phyloP scores from a whole-genome alignment of 2,797 vertebrate genomes.

The Enteromius argenteus region DNA sequence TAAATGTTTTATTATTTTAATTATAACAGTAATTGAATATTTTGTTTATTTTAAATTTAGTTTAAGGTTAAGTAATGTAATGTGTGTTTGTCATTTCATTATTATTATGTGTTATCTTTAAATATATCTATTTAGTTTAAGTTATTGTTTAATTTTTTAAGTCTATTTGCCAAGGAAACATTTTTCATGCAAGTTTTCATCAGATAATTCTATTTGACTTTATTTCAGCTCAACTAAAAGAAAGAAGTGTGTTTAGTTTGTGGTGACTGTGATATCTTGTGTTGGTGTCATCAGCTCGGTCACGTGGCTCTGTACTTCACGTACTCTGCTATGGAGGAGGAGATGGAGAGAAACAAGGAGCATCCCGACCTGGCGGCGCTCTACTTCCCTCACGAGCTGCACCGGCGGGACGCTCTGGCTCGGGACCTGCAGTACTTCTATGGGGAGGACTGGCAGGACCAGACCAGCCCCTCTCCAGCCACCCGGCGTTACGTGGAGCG shows the following conservation, averaged over 20 bases:
- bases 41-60: too few species aligned
- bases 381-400: conserved; percentile 92
- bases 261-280: not conserved
- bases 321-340: conserved; percentile 92
- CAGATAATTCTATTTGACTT: not conserved
- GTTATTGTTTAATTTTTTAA: too few species aligned
- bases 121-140: too few species aligned
- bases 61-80: too few species aligned
- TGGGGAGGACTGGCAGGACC: conserved; percentile 86
- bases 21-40: too few species aligned
- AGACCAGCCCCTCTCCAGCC: conserved; percentile 84
- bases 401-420: conserved; percentile 85
- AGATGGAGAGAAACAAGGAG: conserved; percentile 92
- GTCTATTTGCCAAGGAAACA: too few species aligned
- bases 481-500: conserved; percentile 87
- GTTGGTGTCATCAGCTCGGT: conserved; percentile 80
- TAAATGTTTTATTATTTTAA: too few species aligned
- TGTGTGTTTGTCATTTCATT: too few species aligned
- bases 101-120: too few species aligned
- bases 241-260: not conserved
- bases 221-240: not conserved
- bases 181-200: not conserved
- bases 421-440: conserved; percentile 91
- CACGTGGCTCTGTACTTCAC: conserved; percentile 92
- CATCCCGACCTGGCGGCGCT: conserved; percentile 88